Base-by-base conservation (phyloP, 1,140 invertebrate species). In the Anastrepha obliqua region DNA sequence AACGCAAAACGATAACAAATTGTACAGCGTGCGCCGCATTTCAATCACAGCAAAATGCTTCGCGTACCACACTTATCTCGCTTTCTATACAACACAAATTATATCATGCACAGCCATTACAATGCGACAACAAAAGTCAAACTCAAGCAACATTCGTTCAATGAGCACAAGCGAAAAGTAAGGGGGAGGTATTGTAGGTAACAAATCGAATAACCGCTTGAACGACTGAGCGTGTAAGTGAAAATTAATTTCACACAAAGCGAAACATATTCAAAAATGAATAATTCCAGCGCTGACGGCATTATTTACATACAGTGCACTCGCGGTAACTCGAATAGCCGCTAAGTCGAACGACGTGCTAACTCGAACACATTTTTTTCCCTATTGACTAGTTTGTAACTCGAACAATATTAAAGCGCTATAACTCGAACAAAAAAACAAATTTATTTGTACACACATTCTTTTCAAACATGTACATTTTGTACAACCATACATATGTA, bases 1-100 rank as follows among this genome's bases (percentile, higher is more conserved):
- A 74, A 81, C 47, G n/a, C 29, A 42, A 81, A 81, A 81, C 74
- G 74, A 81, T 81, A 55, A 81, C 47, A 81, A 81, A 55, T 81
- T 55, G 47, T 81, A 55, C 7, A 6, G 74, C 74, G 74, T 81
- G 74, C 47, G 2, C n/a, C 15, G 74, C 74, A 81, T 81, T 81
- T 81, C 47, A 81, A 81, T 81, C 47, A 81, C 20, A 81, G 47
- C 74, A 55, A 81, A 81, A 55, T 81, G 17, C 44, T 81, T 81
- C 17, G 74, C 74, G 74, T 81, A n/a, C 47, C 51, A 81, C 74
- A 51, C 74, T 81, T 81, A 55, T 29, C n/a, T 20, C 9, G 47
- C 74, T 81, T 81, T 81, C 74, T 55, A 55, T 81, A 81, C 74
- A 81, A 55, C 9, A 81, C 17, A 81, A 55, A 55, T 81, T 55